Evolutionary conservation across 1,140 invertebrate species (phyloP), one percentile per base, ranked within the genome.

Genomic region (Euwallacea similis): DNA sequence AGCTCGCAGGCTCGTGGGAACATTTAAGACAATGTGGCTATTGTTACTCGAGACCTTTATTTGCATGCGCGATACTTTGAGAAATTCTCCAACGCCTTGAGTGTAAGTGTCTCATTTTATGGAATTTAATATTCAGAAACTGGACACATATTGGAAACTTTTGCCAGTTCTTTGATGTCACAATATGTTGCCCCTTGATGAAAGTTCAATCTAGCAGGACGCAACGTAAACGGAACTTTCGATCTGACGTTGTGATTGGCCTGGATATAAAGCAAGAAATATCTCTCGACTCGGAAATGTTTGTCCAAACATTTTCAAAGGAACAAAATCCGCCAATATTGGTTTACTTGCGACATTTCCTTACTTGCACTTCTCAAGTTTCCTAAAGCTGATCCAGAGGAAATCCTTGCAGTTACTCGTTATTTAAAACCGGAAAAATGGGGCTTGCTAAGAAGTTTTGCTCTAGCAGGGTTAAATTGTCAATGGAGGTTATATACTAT

Each of bases 281-380:
- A 56, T 56, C 16, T 16, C 54, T 13, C 54, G 41, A 60, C 42
- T 16, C 41, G 10, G 41, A 60, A 42, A 42, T 60, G 58, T 60
- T 42, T 60, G 60, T 62, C 9, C 60, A 62, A 47, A 62, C 42
- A 47, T 62, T 64, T 33, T 64, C 62, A 41, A 50, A 64, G 62
- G 46, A 50, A 53, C 7, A 53, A 64, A 64, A 64, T 64, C 46
- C 62, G 16, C 15, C 62, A 54, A 54, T 64, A 64, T 64, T 54
- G 62, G 62, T 54, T 64, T 64, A 64, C 44, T 64, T 64, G 62
- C 43, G 62, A 64, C 62, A 64, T 64, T 64, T 64, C 46, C 47
- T 21, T 13, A 56, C 16, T 56, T 56, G 11, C n/a, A 56, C 11
- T 56, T 56, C 16, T 13, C 10, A 56, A 56, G 16, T 56, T 56